Conservation (phyloP, 2,888 invertebrate species). For the Hypselothyrea guttata region DNA sequence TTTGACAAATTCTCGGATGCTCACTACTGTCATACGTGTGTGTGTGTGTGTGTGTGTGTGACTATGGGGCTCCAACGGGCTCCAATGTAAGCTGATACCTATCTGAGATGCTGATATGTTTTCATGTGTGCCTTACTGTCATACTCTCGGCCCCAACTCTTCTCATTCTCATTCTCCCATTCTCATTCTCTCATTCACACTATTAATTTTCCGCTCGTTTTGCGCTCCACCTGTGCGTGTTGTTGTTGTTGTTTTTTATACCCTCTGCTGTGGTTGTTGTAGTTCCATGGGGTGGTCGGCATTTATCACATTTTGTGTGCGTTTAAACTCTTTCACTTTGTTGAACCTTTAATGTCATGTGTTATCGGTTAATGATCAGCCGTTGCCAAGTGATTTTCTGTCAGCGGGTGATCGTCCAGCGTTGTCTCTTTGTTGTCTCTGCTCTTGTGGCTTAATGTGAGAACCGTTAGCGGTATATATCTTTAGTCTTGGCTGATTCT, state of each 20-base stretch:
- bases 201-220: constrained; percentile 78
- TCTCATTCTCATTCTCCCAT: constrained; percentile 12
- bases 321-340: constrained; percentile 63
- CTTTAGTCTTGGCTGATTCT: constrained; percentile 1
- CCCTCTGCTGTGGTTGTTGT: constrained; percentile 20
- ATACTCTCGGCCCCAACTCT: constrained; percentile 5
- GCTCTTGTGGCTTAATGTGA: constrained; percentile 7
- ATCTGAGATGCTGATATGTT: constrained; percentile 59
- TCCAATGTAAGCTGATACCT: constrained; percentile 75
- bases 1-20: constrained; percentile 80
- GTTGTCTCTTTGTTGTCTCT: constrained; percentile 3
- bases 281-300: constrained; percentile 74
- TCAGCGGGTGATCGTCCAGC: constrained; percentile 69
- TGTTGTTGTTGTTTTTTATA: constrained; percentile 23
- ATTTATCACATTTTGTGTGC: constrained; percentile 76
- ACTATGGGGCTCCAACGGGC: constrained; percentile 36
- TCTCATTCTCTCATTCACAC: constrained; percentile 67
- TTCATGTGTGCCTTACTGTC: constrained; percentile 35
- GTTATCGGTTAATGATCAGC: constrained; percentile 80
- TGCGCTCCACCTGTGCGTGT: constrained; percentile 52
- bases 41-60: constrained; percentile 18
- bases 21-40: constrained; percentile 59
- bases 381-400: constrained; percentile 72
- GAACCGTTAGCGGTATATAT: constrained; percentile 6
- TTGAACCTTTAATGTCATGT: constrained; percentile 80